Percentiles rank a stretch among this genome's conserved stretches.
Conservation (phyloP, 2,888 invertebrate species). For the Metacarcinus magister region DNA sequence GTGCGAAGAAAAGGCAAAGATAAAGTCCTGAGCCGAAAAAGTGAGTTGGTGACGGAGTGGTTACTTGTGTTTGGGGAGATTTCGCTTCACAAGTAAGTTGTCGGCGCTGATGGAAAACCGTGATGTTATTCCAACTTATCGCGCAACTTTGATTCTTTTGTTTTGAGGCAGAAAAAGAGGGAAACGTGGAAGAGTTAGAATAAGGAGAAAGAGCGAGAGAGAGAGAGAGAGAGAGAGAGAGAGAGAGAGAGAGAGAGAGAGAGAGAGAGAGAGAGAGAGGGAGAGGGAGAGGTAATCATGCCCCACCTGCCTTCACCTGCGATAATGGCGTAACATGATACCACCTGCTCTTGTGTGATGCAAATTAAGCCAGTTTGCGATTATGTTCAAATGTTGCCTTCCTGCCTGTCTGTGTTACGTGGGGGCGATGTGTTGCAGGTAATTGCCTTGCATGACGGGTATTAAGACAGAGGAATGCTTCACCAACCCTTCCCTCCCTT, state of each 20-base stretch:
- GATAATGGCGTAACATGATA: not conserved
- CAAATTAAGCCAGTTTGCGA: constrained; percentile 17
- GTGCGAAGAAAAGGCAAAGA: not conserved
- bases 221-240: constrained; percentile 48
- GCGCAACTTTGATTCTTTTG: not conserved
- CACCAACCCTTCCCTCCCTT: not conserved
- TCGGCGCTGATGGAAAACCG: constrained; percentile 22
- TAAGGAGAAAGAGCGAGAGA: not conserved
- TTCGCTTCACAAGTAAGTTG: not conserved
- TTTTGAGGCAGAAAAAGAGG: not conserved
- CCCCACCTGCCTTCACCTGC: not conserved
- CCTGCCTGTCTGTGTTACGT: not conserved
- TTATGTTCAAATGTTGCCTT: constrained; percentile 19
- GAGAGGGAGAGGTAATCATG: constrained; percentile 30
- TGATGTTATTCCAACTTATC: constrained; percentile 29
- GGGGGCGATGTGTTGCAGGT: not conserved
- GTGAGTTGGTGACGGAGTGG: constrained; percentile 1
- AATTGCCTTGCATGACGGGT: constrained; percentile 6
- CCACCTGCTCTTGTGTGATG: constrained; percentile 21
- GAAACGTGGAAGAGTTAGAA: not conserved
- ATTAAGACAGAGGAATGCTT: constrained; percentile 11
- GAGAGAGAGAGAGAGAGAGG: constrained; percentile 2
- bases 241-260: constrained; percentile 35
- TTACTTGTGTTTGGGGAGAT: constrained; percentile 3
- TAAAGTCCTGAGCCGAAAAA: not conserved